phyloP scores from a whole-genome alignment of 2,113 vertebrate species.

The Corvus cornix region DNA sequence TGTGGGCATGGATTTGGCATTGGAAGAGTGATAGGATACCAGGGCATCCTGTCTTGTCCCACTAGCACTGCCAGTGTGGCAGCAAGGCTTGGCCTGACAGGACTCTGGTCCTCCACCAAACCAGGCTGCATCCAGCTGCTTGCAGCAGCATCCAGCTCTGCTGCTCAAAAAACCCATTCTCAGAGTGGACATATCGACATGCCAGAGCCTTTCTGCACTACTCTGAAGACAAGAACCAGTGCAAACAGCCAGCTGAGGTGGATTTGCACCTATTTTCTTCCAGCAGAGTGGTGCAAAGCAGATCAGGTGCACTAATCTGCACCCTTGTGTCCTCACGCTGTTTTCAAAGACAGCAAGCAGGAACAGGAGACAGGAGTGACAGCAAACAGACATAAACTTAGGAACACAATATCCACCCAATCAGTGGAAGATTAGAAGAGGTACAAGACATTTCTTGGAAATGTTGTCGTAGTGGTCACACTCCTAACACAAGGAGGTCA shows the following conservation, averaged over 20 bases:
- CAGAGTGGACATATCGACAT: accelerated
- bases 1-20: neutral
- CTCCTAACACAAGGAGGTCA: neutral
- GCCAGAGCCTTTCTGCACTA: neutral
- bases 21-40: neutral
- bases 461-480: neutral
- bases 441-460: neutral
- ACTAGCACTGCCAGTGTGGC: neutral
- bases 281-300: neutral
- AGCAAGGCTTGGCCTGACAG: neutral
- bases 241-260: neutral
- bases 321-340: neutral
- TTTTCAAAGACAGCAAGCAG: conserved; percentile 8
- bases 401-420: neutral
- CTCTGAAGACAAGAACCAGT: neutral
- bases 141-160: neutral
- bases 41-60: neutral
- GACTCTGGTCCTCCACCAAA: neutral
- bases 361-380: neutral
- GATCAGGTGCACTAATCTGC: neutral
- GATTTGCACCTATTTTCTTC: neutral
- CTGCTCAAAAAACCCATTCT: neutral
- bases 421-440: conserved; percentile 1
- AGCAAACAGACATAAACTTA: neutral
- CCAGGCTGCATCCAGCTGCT: neutral